These are phyloP conservation scores for Euleptes europaea DNA, from an alignment of 2,113 vertebrate genomes.

Conservation along the genomic window DNA sequence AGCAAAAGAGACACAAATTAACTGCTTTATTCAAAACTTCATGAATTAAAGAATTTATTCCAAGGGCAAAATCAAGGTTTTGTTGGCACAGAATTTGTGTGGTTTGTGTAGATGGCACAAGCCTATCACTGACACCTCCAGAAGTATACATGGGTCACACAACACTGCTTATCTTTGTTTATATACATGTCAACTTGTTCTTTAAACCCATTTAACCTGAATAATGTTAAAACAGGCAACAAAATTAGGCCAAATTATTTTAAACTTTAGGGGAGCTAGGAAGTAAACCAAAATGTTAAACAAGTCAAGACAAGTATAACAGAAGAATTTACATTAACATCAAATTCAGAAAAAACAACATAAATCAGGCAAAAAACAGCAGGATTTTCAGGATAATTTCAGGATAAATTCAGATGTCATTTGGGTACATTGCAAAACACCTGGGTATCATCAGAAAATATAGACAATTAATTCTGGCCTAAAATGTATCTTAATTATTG, in stretches of 20 bases:
- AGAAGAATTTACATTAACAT: slow-evolving; percentile 51
- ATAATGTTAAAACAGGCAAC: slow-evolving; percentile 50
- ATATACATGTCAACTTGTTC: slow-evolving; percentile 40
- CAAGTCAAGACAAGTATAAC: slow-evolving; percentile 42
- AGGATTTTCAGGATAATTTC: slow-evolving; percentile 45
- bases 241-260: slow-evolving; percentile 26
- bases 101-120: neutral
- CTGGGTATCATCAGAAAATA: neutral
- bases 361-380: slow-evolving; percentile 27
- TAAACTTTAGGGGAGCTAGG: slow-evolving; percentile 38
- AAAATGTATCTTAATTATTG: slow-evolving; percentile 16
- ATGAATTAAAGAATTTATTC: neutral
- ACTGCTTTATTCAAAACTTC: neutral
- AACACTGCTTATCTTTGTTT: slow-evolving; percentile 40
- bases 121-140: neutral
- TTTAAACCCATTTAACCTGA: neutral
- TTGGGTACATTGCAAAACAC: slow-evolving; percentile 16
- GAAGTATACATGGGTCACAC: slow-evolving; percentile 26
- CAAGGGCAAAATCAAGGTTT: neutral
- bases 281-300: slow-evolving; percentile 36
- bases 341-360: slow-evolving; percentile 24
- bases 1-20: neutral
- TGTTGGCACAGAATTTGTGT: neutral
- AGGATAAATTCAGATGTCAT: slow-evolving; percentile 32
- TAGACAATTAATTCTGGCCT: slow-evolving; percentile 26